Evolutionary conservation across 1,140 invertebrate species (phyloP).

Genomic region (Orussus abietinus): DNA sequence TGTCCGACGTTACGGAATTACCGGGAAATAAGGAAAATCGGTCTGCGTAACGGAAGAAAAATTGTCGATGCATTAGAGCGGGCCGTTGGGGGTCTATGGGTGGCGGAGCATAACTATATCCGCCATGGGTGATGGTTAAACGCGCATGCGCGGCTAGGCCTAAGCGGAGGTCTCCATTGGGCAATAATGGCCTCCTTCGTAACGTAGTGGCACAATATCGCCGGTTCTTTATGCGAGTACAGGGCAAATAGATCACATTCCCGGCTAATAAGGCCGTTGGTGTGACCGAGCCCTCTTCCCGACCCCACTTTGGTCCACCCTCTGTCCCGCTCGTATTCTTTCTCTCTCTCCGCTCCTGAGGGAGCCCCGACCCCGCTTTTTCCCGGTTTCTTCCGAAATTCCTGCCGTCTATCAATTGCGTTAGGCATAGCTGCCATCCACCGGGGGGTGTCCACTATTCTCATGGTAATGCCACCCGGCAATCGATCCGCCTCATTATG

Average conservation of each 20-base stretch:
- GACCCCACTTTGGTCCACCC: slow-evolving; percentile 6
- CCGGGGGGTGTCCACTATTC: slow-evolving; percentile 38
- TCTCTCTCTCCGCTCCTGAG: slow-evolving; percentile 6
- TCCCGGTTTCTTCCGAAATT: slow-evolving; percentile 47
- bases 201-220: slow-evolving; percentile 49
- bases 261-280: slow-evolving; percentile 40
- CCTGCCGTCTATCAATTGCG: slow-evolving; percentile 46
- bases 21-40: slow-evolving; percentile 38
- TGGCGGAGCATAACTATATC: slow-evolving; percentile 12
- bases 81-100: slow-evolving; percentile 20
- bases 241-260: slow-evolving; percentile 52
- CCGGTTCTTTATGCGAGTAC: slow-evolving; percentile 45
- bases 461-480: slow-evolving; percentile 44
- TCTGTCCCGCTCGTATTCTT: slow-evolving; percentile 7
- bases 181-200: slow-evolving; percentile 48
- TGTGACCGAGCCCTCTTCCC: slow-evolving; percentile 13
- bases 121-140: slow-evolving; percentile 18
- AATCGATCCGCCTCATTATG: slow-evolving; percentile 51
- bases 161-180: slow-evolving; percentile 47
- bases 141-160: slow-evolving; percentile 21
- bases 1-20: no score
- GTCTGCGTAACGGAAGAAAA: slow-evolving; percentile 38
- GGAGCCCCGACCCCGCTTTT: slow-evolving; percentile 28
- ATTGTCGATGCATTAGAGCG: slow-evolving; percentile 34
- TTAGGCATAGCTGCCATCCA: slow-evolving; percentile 30